Percentiles rank a stretch among this genome's conserved stretches.
Evolutionary conservation across 2,888 invertebrate genomes (phyloP).

Genomic region (Heliconius cydno): DNA sequence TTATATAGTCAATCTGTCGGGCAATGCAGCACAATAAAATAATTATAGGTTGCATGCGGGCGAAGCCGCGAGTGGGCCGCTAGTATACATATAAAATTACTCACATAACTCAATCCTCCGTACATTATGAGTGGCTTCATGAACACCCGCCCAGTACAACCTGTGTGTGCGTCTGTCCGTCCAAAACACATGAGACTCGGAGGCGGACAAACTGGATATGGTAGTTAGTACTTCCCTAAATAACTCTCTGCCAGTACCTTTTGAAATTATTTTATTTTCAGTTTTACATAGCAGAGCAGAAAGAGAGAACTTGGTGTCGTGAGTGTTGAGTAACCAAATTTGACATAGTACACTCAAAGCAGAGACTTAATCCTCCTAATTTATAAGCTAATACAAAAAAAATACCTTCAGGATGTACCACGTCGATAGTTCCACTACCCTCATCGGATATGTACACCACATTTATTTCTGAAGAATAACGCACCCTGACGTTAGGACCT

Average conservation of each 20-base stretch:
- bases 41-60: too few species aligned
- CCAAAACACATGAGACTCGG: conserved; percentile 89
- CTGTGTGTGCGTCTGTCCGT: conserved; percentile 81
- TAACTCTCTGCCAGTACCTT: conserved; percentile 75
- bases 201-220: conserved; percentile 84
- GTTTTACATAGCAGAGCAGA: too few species aligned
- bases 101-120: conserved; percentile 50
- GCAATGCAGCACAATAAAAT: too few species aligned
- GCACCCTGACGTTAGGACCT: conserved; percentile 76
- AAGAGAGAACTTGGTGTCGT: too few species aligned
- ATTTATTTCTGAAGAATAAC: conserved; percentile 83
- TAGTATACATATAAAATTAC: background rate
- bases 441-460: conserved; percentile 87
- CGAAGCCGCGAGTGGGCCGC: too few species aligned
- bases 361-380: too few species aligned
- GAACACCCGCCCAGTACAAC: conserved; percentile 81
- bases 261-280: background rate
- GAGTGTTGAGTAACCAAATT: too few species aligned
- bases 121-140: conserved; percentile 60
- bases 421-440: conserved; percentile 85
- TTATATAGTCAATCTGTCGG: too few species aligned
- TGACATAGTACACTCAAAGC: too few species aligned
- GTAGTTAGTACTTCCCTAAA: conserved; percentile 73
- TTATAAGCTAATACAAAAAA: background rate
- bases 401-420: conserved; percentile 84